phyloP scores from a whole-genome alignment of 2,888 invertebrate genomes.

The Liopterus haemorrhoidalis region DNA sequence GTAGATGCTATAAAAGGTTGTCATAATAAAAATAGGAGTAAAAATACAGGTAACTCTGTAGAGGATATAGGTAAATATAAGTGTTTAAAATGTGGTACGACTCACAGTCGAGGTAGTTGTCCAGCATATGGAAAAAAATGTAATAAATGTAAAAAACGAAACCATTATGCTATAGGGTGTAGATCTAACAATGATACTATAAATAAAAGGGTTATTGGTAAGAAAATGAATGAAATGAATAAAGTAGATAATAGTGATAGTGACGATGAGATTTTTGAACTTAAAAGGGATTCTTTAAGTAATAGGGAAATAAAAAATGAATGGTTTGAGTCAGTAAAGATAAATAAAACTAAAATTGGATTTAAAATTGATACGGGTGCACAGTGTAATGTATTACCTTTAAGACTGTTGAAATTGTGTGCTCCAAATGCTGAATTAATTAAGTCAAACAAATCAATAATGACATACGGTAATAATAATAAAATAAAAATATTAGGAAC shows the following conservation, averaged over 20 bases:
- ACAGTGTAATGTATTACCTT: slow-evolving; percentile 3
- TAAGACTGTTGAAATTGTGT: slow-evolving; percentile 3
- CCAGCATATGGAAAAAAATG: too few species aligned
- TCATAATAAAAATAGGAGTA: not conserved
- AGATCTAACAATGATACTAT: too few species aligned
- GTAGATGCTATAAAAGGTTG: not conserved
- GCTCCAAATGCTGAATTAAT: not conserved
- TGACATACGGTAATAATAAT: not conserved
- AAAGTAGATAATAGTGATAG: not conserved
- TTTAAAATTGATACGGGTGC: slow-evolving; percentile 1
- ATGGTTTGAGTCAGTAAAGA: not conserved
- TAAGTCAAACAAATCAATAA: too few species aligned
- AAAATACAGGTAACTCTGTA: not conserved
- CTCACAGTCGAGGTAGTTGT: too few species aligned
- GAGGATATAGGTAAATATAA: not conserved
- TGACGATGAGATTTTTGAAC: not conserved
- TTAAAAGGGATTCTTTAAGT: not conserved
- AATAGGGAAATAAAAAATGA: not conserved
- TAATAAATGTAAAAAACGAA: too few species aligned
- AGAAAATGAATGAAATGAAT: not conserved
- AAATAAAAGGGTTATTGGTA: too few species aligned
- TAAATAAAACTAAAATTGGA: not conserved
- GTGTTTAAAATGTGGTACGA: not conserved
- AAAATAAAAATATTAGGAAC: slow-evolving; percentile 1
- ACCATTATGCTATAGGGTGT: too few species aligned